Conservation (phyloP, 2,113 vertebrate species). For the Phyllopteryx taeniolatus region DNA sequence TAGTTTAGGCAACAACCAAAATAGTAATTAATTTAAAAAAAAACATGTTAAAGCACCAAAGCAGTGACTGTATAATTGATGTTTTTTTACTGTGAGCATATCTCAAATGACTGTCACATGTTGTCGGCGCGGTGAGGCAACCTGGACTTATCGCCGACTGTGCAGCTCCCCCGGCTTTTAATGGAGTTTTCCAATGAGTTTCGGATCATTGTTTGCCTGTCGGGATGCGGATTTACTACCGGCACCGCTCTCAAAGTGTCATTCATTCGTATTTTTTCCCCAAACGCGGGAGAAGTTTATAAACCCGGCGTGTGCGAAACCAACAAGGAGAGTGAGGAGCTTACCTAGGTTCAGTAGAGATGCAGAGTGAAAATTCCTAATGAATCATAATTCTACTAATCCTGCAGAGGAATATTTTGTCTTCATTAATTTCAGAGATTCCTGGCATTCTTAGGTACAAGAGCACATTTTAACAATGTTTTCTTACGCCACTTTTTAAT, state of each 20-base stretch:
- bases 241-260: background rate
- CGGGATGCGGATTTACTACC: background rate
- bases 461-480: no score
- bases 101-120: constrained; percentile 2
- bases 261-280: background rate
- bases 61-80: background rate
- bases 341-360: background rate
- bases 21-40: background rate
- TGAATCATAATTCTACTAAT: background rate
- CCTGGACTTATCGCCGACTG: constrained; percentile 1
- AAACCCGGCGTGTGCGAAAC: background rate
- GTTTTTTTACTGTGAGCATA: background rate
- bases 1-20: background rate
- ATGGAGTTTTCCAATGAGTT: constrained; percentile 6
- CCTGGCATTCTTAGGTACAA: no score
- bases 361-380: background rate
- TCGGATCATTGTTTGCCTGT: constrained; percentile 3
- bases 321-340: background rate
- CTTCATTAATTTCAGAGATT: no score
- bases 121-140: background rate
- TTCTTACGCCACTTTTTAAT: no score
- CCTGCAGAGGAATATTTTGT: background rate
- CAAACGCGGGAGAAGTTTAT: background rate
- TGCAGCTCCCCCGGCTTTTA: constrained; percentile 8
- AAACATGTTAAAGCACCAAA: background rate